Conservation (phyloP, 2,888 invertebrate species). For the Pinctada fucata region DNA sequence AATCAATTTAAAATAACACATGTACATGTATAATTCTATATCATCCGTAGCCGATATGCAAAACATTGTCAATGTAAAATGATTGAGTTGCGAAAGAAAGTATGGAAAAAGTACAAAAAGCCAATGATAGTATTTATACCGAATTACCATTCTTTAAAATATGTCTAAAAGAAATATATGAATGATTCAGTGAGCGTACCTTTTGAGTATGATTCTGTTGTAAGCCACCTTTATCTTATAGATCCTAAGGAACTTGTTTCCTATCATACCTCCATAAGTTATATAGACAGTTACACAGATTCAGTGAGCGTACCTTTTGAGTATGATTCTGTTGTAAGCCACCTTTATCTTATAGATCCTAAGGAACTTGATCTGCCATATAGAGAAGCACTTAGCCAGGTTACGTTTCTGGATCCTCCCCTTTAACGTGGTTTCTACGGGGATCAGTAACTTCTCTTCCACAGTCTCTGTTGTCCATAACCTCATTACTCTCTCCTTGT, state of each 20-base stretch:
- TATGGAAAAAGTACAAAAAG: too few relatives aligned
- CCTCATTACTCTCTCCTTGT: slow-evolving; percentile 57
- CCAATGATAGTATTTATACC: too few relatives aligned
- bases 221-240: slow-evolving; percentile 53
- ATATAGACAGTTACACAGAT: too few relatives aligned
- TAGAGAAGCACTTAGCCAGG: slow-evolving; percentile 48
- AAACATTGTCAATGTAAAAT: too few relatives aligned
- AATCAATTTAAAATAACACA: too few relatives aligned
- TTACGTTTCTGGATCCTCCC: slow-evolving; percentile 51
- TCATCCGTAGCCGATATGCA: too few relatives aligned
- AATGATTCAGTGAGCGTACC: too few relatives aligned
- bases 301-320: slow-evolving; percentile 57
- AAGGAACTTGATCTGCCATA: slow-evolving; percentile 55
- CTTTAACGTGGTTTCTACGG: slow-evolving; percentile 55
- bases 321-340: slow-evolving; percentile 52
- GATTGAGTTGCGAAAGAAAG: too few relatives aligned
- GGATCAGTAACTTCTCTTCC: slow-evolving; percentile 59
- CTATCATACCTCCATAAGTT: too few relatives aligned
- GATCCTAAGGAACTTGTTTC: slow-evolving; percentile 51
- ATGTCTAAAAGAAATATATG: too few relatives aligned
- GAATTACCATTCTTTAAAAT: too few relatives aligned
- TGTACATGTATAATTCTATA: too few relatives aligned
- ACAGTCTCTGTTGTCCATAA: slow-evolving; percentile 64
- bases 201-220: slow-evolving; percentile 50
- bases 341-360: slow-evolving; percentile 52